Conservation (phyloP, 2,797 vertebrate genomes). For the Hirundo rustica region DNA sequence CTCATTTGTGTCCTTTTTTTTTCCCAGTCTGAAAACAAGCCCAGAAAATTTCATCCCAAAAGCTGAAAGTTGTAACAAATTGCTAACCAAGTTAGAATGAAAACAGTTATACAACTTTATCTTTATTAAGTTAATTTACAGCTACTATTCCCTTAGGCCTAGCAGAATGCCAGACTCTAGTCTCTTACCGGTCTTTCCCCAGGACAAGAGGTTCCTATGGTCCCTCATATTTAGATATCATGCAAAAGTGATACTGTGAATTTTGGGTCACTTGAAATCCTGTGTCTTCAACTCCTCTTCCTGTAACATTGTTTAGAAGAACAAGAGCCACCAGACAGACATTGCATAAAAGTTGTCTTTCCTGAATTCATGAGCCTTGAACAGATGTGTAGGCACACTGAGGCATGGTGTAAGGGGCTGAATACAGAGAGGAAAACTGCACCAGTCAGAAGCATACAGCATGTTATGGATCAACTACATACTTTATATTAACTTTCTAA, state of each 20-base stretch:
- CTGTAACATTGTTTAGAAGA: background rate
- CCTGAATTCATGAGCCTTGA: background rate
- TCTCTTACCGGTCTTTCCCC: background rate
- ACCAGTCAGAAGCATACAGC: background rate
- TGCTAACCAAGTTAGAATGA: background rate
- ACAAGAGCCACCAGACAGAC: background rate
- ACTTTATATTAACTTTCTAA: background rate
- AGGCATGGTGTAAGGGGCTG: background rate
- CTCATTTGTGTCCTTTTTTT: background rate
- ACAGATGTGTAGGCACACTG: accelerated
- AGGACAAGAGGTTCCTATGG: background rate
- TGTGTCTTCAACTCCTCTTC: background rate
- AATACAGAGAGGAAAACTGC: background rate
- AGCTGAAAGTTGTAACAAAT: background rate
- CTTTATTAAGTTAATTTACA: slow-evolving; percentile 33
- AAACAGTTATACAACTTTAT: background rate
- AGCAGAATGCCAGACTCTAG: background rate
- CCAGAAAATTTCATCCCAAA: slow-evolving; percentile 1
- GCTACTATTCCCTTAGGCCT: slow-evolving; percentile 4
- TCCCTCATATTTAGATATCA: background rate
- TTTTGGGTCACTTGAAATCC: background rate
- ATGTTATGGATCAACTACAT: accelerated
- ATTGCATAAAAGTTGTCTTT: background rate
- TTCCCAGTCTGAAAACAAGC: background rate
- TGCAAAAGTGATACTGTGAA: background rate